These are phyloP conservation scores for Athrips mouffetella DNA, from an alignment of 2,888 invertebrate species.

Conservation along the genomic window DNA sequence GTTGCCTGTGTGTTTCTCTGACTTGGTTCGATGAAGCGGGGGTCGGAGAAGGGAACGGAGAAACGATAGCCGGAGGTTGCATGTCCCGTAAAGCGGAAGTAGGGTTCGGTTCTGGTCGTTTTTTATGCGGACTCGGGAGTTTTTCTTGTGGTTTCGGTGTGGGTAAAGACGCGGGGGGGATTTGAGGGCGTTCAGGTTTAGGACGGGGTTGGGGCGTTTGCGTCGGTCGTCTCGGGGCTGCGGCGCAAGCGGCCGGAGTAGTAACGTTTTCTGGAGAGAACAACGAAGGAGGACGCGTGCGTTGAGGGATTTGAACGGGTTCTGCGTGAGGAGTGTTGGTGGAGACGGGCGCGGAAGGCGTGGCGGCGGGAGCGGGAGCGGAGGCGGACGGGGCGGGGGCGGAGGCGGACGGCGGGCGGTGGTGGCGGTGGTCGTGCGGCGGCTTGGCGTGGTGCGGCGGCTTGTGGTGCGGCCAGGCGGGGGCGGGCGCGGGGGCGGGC, in stretches of 20 bases:
- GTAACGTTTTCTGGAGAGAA: constrained; percentile 82
- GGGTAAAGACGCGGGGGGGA: constrained; percentile 32
- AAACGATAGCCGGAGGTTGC: constrained; percentile 64
- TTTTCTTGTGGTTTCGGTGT: constrained; percentile 28
- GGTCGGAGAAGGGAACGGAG: constrained; percentile 74
- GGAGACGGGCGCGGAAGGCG: constrained; percentile 13
- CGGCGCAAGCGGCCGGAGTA: constrained; percentile 45
- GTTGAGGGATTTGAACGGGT: constrained; percentile 26
- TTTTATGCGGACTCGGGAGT: constrained; percentile 50
- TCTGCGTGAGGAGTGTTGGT: constrained; percentile 42
- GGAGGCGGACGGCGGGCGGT: constrained; percentile 41
- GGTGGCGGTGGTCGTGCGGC: constrained; percentile 59
- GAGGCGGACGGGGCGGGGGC: constrained; percentile 30
- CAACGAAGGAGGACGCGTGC: constrained; percentile 78
- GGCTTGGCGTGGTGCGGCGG: constrained; percentile 55
- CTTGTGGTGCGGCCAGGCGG: constrained; percentile 55
- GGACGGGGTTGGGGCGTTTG: constrained; percentile 40
- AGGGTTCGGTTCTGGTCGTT: constrained; percentile 56
- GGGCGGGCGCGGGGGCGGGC: constrained; percentile 35
- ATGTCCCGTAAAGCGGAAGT: constrained; percentile 57
- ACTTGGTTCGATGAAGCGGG: constrained; percentile 30
- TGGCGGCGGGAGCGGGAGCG: constrained; percentile 31
- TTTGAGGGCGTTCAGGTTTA: constrained; percentile 38
- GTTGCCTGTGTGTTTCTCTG: too few species aligned
- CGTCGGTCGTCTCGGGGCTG: constrained; percentile 60